A percentile compares a stretch with the other conserved stretches of the same genome.
phyloP scores from a whole-genome alignment of 2,797 vertebrate species.

The Borostomias antarcticus region DNA sequence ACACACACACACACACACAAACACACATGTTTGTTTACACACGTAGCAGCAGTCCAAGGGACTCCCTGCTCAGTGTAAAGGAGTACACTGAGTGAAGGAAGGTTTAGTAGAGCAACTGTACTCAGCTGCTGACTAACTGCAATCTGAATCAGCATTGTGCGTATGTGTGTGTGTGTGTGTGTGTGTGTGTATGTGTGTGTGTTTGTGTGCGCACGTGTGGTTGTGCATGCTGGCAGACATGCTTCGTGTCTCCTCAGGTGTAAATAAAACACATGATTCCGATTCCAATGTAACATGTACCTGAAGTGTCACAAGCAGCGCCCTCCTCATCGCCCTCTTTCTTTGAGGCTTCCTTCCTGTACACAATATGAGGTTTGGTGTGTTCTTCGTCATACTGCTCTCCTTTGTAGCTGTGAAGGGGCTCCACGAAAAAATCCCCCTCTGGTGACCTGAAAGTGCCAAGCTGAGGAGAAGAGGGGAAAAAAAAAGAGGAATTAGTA shows the following conservation, averaged over 20 bases:
- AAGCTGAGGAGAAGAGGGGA: conserved; percentile 75
- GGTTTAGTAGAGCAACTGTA: conserved; percentile 28
- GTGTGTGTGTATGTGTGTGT: not conserved
- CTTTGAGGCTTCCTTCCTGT: conserved; percentile 80
- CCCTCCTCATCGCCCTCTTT: conserved; percentile 65
- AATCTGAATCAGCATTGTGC: conserved; percentile 1
- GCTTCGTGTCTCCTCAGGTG: too few species aligned
- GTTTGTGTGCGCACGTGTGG: conserved; percentile 1
- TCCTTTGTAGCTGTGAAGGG: conserved; percentile 85
- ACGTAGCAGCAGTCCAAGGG: conserved; percentile 4
- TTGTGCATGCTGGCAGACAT: not conserved
- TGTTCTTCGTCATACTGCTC: conserved; percentile 92
- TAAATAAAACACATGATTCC: too few species aligned
- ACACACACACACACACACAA: conserved; percentile 1
- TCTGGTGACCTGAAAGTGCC: conserved; percentile 96
- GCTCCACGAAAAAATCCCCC: conserved; percentile 97
- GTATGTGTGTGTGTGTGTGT: conserved; percentile 9
- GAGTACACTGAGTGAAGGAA: conserved; percentile 20
- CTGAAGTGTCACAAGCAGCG: conserved; percentile 87
- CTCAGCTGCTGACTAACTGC: conserved; percentile 14
- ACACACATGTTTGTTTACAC: conserved; percentile 8
- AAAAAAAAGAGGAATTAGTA: conserved; percentile 38
- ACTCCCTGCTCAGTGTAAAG: conserved; percentile 1
- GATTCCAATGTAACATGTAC: conserved; percentile 67
- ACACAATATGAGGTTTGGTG: conserved; percentile 94